phyloP scores from a whole-genome alignment of 1,140 invertebrate species.

The Brachionus paranguensis region DNA sequence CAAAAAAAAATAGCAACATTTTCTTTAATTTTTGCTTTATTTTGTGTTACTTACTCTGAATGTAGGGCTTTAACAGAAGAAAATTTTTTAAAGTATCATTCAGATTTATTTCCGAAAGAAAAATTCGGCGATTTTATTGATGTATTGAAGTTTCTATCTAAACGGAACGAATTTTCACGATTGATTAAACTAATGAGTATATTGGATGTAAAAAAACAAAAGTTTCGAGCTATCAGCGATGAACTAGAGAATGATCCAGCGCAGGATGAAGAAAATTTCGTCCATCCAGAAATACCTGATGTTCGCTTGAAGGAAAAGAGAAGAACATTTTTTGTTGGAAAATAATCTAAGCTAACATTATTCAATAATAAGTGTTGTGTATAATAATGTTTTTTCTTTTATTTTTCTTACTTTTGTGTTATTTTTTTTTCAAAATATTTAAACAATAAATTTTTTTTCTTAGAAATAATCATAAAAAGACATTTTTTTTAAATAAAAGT shows the following conservation, averaged over 20 bases:
- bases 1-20: neutral
- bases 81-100: neutral
- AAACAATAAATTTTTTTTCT: neutral
- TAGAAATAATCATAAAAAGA: neutral
- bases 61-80: neutral
- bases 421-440: too few relatives aligned
- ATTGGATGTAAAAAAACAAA: neutral
- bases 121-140: neutral
- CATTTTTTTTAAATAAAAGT: neutral
- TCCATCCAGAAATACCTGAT: neutral
- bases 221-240: neutral
- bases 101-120: neutral
- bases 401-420: neutral
- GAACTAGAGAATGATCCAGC: neutral
- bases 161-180: neutral
- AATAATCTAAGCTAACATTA: neutral
- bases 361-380: neutral
- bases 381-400: neutral
- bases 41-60: neutral
- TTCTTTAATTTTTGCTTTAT: neutral
- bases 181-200: neutral
- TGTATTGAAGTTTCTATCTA: neutral
- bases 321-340: slow-evolving; percentile 39
- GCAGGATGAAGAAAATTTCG: neutral
- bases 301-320: neutral